These are phyloP conservation scores for Pseudochromis fuscus DNA, from an alignment of 2,797 vertebrate genomes.

Conservation along the genomic window DNA sequence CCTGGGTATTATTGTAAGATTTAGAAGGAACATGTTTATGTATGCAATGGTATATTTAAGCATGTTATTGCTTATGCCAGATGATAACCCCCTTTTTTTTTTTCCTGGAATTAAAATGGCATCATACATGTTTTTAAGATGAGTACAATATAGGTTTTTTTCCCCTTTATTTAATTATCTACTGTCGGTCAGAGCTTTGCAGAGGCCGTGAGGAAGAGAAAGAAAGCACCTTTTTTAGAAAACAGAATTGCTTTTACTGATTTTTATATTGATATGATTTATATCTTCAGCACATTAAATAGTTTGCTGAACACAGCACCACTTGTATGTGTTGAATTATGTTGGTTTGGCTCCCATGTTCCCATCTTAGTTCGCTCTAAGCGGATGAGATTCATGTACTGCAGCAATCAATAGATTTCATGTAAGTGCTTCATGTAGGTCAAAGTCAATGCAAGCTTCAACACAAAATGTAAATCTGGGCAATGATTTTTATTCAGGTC, in stretches of 20 bases:
- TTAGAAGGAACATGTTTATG: slow-evolving; percentile 24
- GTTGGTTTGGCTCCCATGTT: slow-evolving; percentile 11
- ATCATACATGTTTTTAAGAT: slow-evolving; percentile 14
- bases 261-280: too few relatives aligned
- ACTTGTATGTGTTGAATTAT: slow-evolving; percentile 14
- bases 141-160: neutral
- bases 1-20: slow-evolving; percentile 24
- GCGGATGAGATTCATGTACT: slow-evolving; percentile 42
- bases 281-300: neutral
- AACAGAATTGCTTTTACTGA: too few relatives aligned
- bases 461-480: slow-evolving; percentile 36
- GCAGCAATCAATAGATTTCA: slow-evolving; percentile 55
- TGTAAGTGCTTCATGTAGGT: slow-evolving; percentile 49
- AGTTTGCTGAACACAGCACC: neutral
- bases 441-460: slow-evolving; percentile 35
- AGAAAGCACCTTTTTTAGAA: neutral
- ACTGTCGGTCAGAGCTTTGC: slow-evolving; percentile 8
- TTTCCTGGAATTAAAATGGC: slow-evolving; percentile 35
- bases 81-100: slow-evolving; percentile 41
- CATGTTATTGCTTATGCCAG: slow-evolving; percentile 37
- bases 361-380: slow-evolving; percentile 39
- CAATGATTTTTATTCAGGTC: slow-evolving; percentile 32
- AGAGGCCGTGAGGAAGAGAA: neutral
- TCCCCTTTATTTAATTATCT: slow-evolving; percentile 14
- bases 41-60: slow-evolving; percentile 26